These are phyloP conservation scores for Omphaloscelis lunosa DNA, from an alignment of 2,888 invertebrate species.

Conservation along the genomic window DNA sequence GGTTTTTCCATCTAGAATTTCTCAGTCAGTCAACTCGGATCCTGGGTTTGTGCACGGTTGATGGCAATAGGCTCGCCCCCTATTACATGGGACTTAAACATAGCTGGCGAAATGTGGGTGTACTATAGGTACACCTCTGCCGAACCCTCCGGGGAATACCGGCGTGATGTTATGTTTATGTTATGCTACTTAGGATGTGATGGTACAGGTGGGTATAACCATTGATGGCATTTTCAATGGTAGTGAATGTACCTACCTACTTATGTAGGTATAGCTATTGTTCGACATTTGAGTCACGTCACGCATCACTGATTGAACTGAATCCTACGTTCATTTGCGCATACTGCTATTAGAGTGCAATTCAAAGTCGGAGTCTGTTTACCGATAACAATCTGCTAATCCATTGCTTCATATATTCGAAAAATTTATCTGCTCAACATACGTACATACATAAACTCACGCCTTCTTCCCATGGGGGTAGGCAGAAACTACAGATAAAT, in stretches of 20 bases:
- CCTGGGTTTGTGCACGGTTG: not conserved
- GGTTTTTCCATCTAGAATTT: too few relatives aligned
- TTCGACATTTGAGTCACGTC: slow-evolving; percentile 5
- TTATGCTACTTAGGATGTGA: not conserved
- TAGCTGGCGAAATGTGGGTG: too few relatives aligned
- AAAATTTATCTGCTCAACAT: too few relatives aligned
- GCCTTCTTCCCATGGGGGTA: too few relatives aligned
- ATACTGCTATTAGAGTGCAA: not conserved
- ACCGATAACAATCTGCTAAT: not conserved
- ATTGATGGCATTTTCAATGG: slow-evolving; percentile 15
- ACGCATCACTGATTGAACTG: slow-evolving; percentile 18
- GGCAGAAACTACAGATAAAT: too few relatives aligned
- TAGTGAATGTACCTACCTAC: not conserved
- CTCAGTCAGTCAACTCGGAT: not conserved
- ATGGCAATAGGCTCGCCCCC: not conserved
- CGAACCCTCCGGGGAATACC: too few relatives aligned
- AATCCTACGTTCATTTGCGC: not conserved
- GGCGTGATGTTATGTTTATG: not conserved
- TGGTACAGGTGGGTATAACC: not conserved
- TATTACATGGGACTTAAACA: too few relatives aligned
- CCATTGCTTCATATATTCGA: too few relatives aligned
- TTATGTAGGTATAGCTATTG: slow-evolving; percentile 21
- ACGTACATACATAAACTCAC: too few relatives aligned
- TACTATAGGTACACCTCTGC: too few relatives aligned
- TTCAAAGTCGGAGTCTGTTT: not conserved